Conservation (phyloP, 53 echinoderm and acorn worm genomes). For the Holothuria leucospilota region DNA sequence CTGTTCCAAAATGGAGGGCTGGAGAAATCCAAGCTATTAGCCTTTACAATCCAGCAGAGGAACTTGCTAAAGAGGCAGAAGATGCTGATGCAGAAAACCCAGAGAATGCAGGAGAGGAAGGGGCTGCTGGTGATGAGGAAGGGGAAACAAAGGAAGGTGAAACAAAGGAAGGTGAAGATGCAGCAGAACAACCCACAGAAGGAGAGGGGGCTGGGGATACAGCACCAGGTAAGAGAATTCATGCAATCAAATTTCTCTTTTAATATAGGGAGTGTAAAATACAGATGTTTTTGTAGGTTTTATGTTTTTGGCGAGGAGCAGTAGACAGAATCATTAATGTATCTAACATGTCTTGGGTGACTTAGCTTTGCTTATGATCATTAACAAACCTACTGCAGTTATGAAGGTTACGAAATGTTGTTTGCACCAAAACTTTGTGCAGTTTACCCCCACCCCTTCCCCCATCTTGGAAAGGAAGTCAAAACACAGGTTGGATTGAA, state of each 20-base stretch:
- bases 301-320: background rate
- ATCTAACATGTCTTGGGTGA: too few species aligned
- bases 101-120: conserved; percentile 56
- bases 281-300: background rate
- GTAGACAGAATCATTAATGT: background rate
- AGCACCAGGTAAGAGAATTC: background rate
- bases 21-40: conserved; percentile 93
- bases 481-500: too few species aligned
- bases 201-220: conserved; percentile 46
- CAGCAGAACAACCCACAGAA: conserved; percentile 33
- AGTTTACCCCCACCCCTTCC: too few species aligned
- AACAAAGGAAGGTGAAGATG: conserved; percentile 17
- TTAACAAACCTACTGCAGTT: too few species aligned
- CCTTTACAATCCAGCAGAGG: conserved; percentile 92
- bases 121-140: conserved; percentile 32
- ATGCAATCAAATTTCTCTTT: background rate
- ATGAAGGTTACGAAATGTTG: too few species aligned
- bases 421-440: too few species aligned
- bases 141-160: background rate
- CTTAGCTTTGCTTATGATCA: too few species aligned
- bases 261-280: background rate
- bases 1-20: conserved; percentile 92
- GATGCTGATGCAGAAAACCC: conserved; percentile 56
- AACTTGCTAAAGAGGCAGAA: conserved; percentile 66
- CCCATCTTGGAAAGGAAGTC: too few species aligned